Conservation (phyloP, 2,797 vertebrate species). For the Echiichthys vipera region DNA sequence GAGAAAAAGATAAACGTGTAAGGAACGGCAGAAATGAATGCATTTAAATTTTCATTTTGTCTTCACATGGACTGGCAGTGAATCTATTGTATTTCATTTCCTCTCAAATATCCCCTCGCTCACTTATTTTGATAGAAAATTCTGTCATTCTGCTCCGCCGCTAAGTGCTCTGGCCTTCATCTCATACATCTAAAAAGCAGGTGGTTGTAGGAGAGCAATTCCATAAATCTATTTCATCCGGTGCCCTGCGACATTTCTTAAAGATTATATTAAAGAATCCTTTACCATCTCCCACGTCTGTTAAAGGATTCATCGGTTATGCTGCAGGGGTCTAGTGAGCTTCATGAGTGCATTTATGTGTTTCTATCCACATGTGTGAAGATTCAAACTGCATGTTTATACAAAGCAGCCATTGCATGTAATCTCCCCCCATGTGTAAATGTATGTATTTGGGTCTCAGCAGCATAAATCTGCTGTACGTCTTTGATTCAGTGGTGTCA, state of each 20-base stretch:
- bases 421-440: constrained; percentile 27
- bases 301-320: constrained; percentile 27
- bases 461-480: constrained; percentile 44
- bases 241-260: constrained; percentile 51
- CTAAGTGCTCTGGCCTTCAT: constrained; percentile 21
- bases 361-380: constrained; percentile 40
- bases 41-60: constrained; percentile 15
- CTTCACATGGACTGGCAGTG: background rate
- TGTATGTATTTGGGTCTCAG: constrained; percentile 70
- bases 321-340: background rate
- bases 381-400: constrained; percentile 22
- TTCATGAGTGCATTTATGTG: constrained; percentile 29
- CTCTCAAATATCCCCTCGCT: background rate
- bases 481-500: constrained; percentile 58
- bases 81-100: constrained; percentile 29
- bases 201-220: constrained; percentile 21
- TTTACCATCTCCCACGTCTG: constrained; percentile 12
- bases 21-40: constrained; percentile 2
- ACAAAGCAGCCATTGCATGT: constrained; percentile 19
- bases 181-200: constrained; percentile 33
- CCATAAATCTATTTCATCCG: constrained; percentile 41
- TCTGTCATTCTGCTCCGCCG: constrained; percentile 7
- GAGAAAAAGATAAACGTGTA: background rate
- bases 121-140: constrained; percentile 28
- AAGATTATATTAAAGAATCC: constrained; percentile 46